These are phyloP conservation scores for Spialia ferax DNA, from an alignment of 2,888 invertebrate genomes.

Conservation along the genomic window DNA sequence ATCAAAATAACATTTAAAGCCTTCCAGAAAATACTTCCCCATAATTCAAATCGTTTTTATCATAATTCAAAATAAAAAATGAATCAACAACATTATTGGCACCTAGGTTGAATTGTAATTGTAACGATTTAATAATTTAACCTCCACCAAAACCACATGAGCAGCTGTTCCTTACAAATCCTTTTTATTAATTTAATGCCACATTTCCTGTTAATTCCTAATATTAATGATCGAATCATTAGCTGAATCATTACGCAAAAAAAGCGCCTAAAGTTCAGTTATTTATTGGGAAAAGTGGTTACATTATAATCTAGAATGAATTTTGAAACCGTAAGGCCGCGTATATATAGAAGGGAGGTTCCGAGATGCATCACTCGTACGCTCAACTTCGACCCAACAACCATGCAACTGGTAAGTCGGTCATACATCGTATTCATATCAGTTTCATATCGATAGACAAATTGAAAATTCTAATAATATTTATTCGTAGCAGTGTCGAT, in stretches of 20 bases:
- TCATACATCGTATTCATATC: constrained; percentile 8
- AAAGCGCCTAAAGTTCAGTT: constrained; percentile 62
- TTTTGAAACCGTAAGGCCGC: constrained; percentile 67
- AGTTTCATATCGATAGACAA: constrained; percentile 6
- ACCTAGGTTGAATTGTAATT: too few species aligned
- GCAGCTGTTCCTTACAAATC: not conserved
- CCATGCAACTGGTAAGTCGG: constrained; percentile 79
- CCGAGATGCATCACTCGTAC: constrained; percentile 66
- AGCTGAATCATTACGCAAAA: constrained; percentile 65
- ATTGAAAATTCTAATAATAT: not conserved
- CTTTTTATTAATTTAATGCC: constrained; percentile 23
- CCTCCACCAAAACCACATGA: too few species aligned
- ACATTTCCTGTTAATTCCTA: constrained; percentile 35
- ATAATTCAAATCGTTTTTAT: too few species aligned
- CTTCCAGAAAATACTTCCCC: too few species aligned
- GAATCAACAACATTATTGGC: too few species aligned
- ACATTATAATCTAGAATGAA: constrained; percentile 72
- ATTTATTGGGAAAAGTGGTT: constrained; percentile 70
- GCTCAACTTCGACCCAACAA: constrained; percentile 72
- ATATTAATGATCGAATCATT: constrained; percentile 45
- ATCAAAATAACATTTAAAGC: too few species aligned
- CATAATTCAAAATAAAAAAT: too few species aligned
- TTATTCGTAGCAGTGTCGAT: not conserved
- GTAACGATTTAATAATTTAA: too few species aligned
- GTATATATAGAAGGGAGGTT: constrained; percentile 68